phyloP scores from a whole-genome alignment of 2,113 vertebrate species.

The Apteryx owenii region DNA sequence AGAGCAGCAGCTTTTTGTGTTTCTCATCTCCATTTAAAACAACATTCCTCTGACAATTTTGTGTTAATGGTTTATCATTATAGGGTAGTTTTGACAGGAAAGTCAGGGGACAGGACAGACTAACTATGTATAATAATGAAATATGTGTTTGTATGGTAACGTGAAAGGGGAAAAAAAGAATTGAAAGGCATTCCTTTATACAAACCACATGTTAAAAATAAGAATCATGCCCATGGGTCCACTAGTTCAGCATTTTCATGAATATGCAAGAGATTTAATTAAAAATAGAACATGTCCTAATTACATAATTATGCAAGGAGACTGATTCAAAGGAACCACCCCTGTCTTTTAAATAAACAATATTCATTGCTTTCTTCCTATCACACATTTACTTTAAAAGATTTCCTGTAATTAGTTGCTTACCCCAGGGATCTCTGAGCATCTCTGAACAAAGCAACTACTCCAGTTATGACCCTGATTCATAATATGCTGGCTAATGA shows the following conservation, averaged over 20 bases:
- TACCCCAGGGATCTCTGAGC: conserved; percentile 22
- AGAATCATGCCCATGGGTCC: background rate
- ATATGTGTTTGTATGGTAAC: background rate
- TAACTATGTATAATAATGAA: background rate
- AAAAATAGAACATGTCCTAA: conserved; percentile 63
- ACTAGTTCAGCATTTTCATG: conserved; percentile 41
- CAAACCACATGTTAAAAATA: background rate
- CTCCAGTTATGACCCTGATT: conserved; percentile 58
- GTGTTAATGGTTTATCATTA: background rate
- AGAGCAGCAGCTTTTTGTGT: background rate
- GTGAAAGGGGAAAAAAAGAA: background rate
- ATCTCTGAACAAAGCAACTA: conserved; percentile 50
- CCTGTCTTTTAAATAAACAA: conserved; percentile 61
- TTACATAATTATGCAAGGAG: conserved; percentile 63
- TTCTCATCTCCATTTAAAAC: background rate
- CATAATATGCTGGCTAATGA: conserved; percentile 33
- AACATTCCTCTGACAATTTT: background rate
- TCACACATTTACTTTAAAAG: conserved; percentile 55
- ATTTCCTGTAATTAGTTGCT: conserved; percentile 63
- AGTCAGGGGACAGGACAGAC: background rate
- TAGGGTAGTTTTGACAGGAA: background rate
- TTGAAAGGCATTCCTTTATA: conserved; percentile 16
- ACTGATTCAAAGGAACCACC: conserved; percentile 51
- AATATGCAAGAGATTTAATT: conserved; percentile 67
- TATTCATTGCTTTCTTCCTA: conserved; percentile 66